Evolutionary conservation across 2,888 invertebrate species (phyloP).

Genomic region (Prosopocoilus inquinatus): DNA sequence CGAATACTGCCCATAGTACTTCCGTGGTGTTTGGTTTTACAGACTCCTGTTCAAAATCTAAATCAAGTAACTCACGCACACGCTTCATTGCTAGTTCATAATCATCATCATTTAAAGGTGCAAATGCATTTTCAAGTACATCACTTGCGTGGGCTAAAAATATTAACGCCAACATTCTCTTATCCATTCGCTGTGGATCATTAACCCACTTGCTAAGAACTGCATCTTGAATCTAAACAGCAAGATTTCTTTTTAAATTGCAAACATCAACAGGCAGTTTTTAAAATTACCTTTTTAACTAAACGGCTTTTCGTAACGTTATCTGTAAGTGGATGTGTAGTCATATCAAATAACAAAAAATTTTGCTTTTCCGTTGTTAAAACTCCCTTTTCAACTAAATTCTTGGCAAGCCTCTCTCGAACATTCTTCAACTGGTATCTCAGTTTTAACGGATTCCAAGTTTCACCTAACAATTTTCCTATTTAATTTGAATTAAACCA

Average conservation of each 20-base stretch:
- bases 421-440: conserved; percentile 98
- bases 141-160: conserved; percentile 97
- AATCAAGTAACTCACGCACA: conserved; percentile 91
- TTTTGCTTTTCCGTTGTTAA: conserved; percentile 99
- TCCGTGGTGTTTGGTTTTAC: conserved; percentile 89
- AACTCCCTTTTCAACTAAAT: conserved; percentile 98
- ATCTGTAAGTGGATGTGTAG: conserved; percentile 97
- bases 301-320: conserved; percentile 92
- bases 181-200: conserved; percentile 96
- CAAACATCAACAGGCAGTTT: not conserved
- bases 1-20: conserved; percentile 98
- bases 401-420: conserved; percentile 96
- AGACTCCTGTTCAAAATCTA: conserved; percentile 95
- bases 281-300: conserved; percentile 79
- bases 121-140: conserved; percentile 98
- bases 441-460: conserved; percentile 99
- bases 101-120: conserved; percentile 94
- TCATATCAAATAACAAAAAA: conserved; percentile 99
- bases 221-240: conserved; percentile 87
- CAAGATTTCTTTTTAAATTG: not conserved
- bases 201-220: conserved; percentile 95
- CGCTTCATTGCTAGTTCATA: conserved; percentile 98
- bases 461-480: conserved; percentile 72
- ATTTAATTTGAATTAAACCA: not conserved
- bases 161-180: conserved; percentile 87